These are phyloP conservation scores for Schrankia costaestrigalis DNA, from an alignment of 2,888 invertebrate genomes.

Conservation along the genomic window DNA sequence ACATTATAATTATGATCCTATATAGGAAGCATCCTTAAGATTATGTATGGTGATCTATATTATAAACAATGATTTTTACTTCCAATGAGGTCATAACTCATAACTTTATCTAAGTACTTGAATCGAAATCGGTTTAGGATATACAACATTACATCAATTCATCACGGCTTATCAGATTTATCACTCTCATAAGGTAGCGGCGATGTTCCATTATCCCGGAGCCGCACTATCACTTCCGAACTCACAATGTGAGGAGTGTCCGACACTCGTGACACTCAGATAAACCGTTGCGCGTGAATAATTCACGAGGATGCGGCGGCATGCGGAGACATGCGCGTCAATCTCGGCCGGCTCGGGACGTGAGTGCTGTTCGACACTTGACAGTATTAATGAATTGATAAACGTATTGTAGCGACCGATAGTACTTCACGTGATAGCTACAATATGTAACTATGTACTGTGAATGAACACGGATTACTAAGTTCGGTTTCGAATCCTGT, in stretches of 20 bases:
- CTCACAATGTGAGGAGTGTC: conserved; percentile 11
- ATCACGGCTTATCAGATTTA: conserved; percentile 24
- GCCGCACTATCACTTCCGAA: conserved; percentile 16
- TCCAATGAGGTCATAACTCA: no score
- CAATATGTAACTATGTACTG: not conserved
- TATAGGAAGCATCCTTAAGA: no score
- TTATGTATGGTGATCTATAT: no score
- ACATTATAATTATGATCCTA: no score
- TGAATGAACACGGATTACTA: no score
- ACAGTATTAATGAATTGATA: conserved; percentile 33
- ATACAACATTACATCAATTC: conserved; percentile 22
- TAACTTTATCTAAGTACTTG: no score
- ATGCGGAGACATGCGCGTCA: conserved; percentile 31
- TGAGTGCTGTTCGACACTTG: conserved; percentile 28
- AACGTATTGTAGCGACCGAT: conserved; percentile 11
- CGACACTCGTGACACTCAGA: conserved; percentile 27
- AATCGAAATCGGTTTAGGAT: no score
- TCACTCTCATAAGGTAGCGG: no score
- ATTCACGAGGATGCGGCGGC: conserved; percentile 37
- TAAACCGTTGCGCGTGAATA: conserved; percentile 37
- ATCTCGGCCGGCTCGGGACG: conserved; percentile 33
- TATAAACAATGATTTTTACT: no score
- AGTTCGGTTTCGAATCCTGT: no score
- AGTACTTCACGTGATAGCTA: conserved; percentile 8
- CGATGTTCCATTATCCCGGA: conserved; percentile 24